Base-by-base conservation (phyloP, 2,113 vertebrate genomes). In the Chaenogobius annularis region DNA sequence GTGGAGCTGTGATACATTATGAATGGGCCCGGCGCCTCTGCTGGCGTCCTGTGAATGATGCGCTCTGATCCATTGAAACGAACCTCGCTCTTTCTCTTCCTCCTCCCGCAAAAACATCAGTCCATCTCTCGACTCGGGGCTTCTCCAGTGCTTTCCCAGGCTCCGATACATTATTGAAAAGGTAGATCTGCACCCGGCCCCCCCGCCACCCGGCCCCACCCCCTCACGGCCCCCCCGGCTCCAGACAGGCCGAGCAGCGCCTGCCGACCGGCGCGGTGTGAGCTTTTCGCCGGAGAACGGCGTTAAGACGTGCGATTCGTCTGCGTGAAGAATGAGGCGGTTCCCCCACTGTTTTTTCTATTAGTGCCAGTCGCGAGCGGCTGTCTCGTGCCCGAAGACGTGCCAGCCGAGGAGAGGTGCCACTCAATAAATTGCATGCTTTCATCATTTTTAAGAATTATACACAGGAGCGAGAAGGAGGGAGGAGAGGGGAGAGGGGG, bases 281-380 rank as follows among this genome's bases (percentile, higher is more conserved):
- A 84, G 89, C 72, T 85, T 89, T 88, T 87, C 82, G 75, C 84
- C 75, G 81, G 78, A 73, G 78, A 86, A 37, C 84, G 78, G 85
- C 85, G 86, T 91, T 86, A 90, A 87, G 87, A 72, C 80, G 69
- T 68, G 87, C 83, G 78, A 87, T 88, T 86, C 88, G 87, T 89
- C 87, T 88, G 78, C 77, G 82, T 91, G 90, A 89, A 80, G 88
- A 91, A 90, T 88, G 86, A 85, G 85, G 78, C 80, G 73, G 87
- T 86, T 83, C 85, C 77, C 88, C 87, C 37, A 88, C 86, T 90
- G 87, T 89, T 90, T 90, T 46, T 91, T 89, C 89, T 91, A 90
- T 88, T 87, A 90, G 82, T 75, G 81, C 77, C 78, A 66, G 77
- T 59, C 62, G 83, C 85, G 84, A 72, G 82, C 6, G 86, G 82